Conservation (phyloP, 1,140 invertebrate species). For the Halesus radiatus region DNA sequence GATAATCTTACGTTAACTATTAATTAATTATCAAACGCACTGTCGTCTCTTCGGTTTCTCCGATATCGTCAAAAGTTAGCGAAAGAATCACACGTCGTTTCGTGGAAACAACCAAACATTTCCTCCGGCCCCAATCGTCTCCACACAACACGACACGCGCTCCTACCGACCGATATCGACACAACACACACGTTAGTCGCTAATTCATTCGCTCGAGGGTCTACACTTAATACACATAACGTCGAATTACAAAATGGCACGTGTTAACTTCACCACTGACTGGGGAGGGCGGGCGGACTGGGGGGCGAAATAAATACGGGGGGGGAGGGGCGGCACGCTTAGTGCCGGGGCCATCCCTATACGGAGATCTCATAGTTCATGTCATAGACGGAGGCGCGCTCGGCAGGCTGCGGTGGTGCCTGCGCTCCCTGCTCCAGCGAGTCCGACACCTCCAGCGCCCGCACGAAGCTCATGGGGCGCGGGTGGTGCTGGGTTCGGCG, state of each 20-base stretch:
- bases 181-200: no score
- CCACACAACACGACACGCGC: background rate
- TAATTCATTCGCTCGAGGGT: constrained; percentile 1
- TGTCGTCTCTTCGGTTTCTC: background rate
- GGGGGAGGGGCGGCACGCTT: constrained; percentile 48
- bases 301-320: constrained; percentile 29
- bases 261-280: constrained; percentile 17
- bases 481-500: constrained; percentile 66
- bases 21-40: constrained; percentile 26
- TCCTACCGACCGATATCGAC: no score
- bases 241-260: constrained; percentile 31
- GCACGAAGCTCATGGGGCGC: constrained; percentile 92
- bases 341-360: constrained; percentile 58
- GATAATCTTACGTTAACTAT: constrained; percentile 22
- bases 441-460: constrained; percentile 92
- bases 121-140: constrained; percentile 13
- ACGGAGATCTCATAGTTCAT: constrained; percentile 97
- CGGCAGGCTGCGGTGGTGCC: constrained; percentile 78
- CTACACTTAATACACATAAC: constrained; percentile 18
- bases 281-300: constrained; percentile 11
- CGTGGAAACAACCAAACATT: background rate
- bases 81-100: constrained; percentile 16
- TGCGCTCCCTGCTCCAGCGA: constrained; percentile 74
- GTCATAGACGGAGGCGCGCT: constrained; percentile 91
- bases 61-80: constrained; percentile 24